Base-by-base conservation (phyloP, 2,888 invertebrate species). In the Agonum fuliginosum region DNA sequence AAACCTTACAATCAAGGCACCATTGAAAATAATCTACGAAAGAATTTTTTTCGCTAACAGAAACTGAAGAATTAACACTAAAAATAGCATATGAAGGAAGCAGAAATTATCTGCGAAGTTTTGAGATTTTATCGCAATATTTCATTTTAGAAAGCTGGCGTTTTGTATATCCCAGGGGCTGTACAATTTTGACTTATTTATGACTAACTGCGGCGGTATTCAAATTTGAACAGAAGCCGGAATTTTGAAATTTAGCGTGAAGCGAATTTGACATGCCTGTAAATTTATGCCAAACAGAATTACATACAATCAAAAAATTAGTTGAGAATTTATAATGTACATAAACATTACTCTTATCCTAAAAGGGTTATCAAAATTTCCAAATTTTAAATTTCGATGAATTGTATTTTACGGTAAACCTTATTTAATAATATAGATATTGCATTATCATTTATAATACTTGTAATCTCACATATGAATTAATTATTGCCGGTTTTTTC, bases 71-170 rank as follows among this genome's bases (percentile, higher is more conserved):
- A 62, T 62, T 62, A 62, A 62, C 58, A 30, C 58, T 62, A 30
- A 62, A 62, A 62, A 62, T 62, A 62, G 30, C 34, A 14, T 62
- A 62, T 14, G 58, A 62, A 62, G 34, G 30, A 30, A 62, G 14
- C 14, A 5, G 27, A 62, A 62, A 62, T 62, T 62, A 62, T 62
- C 27, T 27, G 54, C 27, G 54, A 14, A 10, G 54, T 54, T 62
- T 58, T 62, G 10, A 62, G 58, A 30, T 62, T 30, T 27, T 62
- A 62, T 62, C 58, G 58, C 58, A 27, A 30, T 62, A 62, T 62
- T 62, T 62, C 58, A 62, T 62, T 27, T 62, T 62, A 27, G 58
- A 62, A 62, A 62, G 58, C 58, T 62, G 54, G 1, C 20, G 27
- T 46, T 27, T 62, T 30, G 27, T 30, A 62, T 62, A 17, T 5